Evolutionary conservation across 2,113 vertebrate genomes (phyloP), one percentile per base, ranked within the genome.

Genomic region (Sebastes schlegelii): DNA sequence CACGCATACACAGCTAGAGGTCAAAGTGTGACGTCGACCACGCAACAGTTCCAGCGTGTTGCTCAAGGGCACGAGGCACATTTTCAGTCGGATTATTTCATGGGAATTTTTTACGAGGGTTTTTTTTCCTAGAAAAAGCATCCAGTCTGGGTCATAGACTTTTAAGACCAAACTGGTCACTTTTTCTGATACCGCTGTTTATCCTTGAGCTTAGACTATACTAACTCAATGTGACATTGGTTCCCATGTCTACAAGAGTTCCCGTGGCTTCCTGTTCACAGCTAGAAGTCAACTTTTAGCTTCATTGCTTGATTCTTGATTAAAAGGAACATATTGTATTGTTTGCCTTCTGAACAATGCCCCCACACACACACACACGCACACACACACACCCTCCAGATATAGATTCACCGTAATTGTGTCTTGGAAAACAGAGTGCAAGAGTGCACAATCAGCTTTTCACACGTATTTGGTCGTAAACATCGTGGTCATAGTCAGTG

Each of bases 201-300:
- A 87, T 91, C 90, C 85, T 88, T 77, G 79, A 91, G 91, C 77
- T 86, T 87, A 93, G 93, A 92, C 92, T 83, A 92, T 82, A 91
- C 90, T 91, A 85, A 90, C 74, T 83, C 55, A 34, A 65, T 9
- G 49, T 92, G 90, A 82, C 93, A 91, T 90, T 90, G 91, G 90
- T 90, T 93, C 89, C 86, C 92, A 91, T 89, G 91, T 88, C 87
- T 80, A 49, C 43, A 58, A 43, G 34, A 46, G 69, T 78, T 74
- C 54, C n/a, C 0, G 42, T 49, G 69, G 68, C 49, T 34, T 77
- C 52, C 67, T 77, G 71, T 82, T 54, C 48, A 61, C 21, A 42
- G 69, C 77, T 10, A 54, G 14, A 72, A 68, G 65, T 62, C 63
- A 64, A 42, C 67, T 45, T 67, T 51, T 16, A 43, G 58, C 58